Percentiles rank a stretch among this genome's conserved stretches.
phyloP scores from a whole-genome alignment of 2,888 invertebrate genomes.

The Acleris laterana region DNA sequence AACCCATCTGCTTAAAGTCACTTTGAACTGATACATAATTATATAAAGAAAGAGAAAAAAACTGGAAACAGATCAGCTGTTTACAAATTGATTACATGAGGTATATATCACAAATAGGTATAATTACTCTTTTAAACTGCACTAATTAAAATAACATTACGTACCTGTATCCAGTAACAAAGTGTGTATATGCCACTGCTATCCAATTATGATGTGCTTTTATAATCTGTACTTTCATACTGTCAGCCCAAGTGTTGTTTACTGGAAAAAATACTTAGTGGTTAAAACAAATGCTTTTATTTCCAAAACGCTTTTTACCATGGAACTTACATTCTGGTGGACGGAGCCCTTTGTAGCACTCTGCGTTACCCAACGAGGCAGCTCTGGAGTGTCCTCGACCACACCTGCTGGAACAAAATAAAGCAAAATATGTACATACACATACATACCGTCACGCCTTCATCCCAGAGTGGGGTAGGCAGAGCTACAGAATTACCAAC shows the following conservation, averaged over 20 bases:
- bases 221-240: conserved; percentile 94
- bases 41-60: too few relatives aligned
- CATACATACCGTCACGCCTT: too few relatives aligned
- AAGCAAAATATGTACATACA: too few relatives aligned
- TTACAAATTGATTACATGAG: too few relatives aligned
- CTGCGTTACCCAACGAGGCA: conserved; percentile 88
- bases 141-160: conserved; percentile 28
- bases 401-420: conserved; percentile 64
- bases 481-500: too few relatives aligned
- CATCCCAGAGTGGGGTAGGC: too few relatives aligned
- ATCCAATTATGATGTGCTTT: conserved; percentile 99
- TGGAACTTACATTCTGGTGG: conserved; percentile 70
- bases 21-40: too few relatives aligned
- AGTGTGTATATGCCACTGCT: conserved; percentile 97
- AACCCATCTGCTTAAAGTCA: too few relatives aligned
- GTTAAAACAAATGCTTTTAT: neutral
- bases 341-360: conserved; percentile 72
- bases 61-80: too few relatives aligned
- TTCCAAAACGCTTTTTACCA: neutral
- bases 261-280: conserved; percentile 70
- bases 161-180: conserved; percentile 96
- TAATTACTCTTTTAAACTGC: too few relatives aligned
- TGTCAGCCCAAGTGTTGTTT: conserved; percentile 91
- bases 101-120: too few relatives aligned
- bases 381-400: conserved; percentile 90